Percentiles rank a stretch among this genome's conserved stretches.
These are phyloP conservation scores for Papilio dardanus DNA, from an alignment of 1,140 invertebrate species.

Conservation along the genomic window DNA sequence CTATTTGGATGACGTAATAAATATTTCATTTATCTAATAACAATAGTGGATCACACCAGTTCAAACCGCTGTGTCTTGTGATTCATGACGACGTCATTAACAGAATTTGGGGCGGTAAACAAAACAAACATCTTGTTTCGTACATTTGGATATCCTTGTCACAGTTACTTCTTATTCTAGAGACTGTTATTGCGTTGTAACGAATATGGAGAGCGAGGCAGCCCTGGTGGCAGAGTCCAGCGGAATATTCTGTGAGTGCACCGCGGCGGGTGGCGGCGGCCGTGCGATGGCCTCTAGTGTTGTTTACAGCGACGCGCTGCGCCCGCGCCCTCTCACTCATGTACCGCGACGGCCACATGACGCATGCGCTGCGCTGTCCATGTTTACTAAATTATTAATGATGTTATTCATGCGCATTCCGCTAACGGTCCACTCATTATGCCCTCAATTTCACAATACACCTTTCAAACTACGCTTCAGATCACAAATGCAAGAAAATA, in stretches of 20 bases:
- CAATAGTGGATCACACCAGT: background rate
- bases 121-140: no score
- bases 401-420: constrained; percentile 21
- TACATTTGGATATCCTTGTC: background rate
- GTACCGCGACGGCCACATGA: constrained; percentile 22
- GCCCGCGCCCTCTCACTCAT: constrained; percentile 9
- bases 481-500: background rate
- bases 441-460: constrained; percentile 9
- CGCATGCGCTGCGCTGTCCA: constrained; percentile 9
- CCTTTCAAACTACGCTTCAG: background rate
- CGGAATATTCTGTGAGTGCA: constrained; percentile 68
- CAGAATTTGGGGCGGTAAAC: no score
- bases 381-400: constrained; percentile 35
- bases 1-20: background rate
- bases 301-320: constrained; percentile 47
- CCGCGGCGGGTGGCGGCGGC: constrained; percentile 20
- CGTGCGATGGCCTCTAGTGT: constrained; percentile 65
- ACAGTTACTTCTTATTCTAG: background rate
- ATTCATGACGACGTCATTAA: background rate
- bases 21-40: background rate
- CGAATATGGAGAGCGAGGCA: background rate
- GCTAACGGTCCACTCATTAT: background rate
- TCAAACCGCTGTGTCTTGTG: background rate
- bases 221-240: constrained; percentile 57
- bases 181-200: background rate